Percentiles rank a stretch among this genome's conserved stretches.
These are phyloP conservation scores for Burhinus bistriatus DNA, from an alignment of 2,113 vertebrate genomes.

Conservation along the genomic window DNA sequence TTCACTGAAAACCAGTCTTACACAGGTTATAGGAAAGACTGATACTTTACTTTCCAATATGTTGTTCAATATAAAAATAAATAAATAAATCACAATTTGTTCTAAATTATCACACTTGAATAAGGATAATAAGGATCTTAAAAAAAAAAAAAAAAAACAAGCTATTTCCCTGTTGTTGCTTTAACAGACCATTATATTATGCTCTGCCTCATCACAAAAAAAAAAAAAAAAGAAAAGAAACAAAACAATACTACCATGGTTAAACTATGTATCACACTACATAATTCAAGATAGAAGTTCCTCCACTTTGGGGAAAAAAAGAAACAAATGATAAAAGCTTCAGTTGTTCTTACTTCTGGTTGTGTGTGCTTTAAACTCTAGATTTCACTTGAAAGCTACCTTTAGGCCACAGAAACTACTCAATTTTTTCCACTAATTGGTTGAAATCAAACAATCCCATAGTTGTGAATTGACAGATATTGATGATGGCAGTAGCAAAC, in stretches of 20 bases:
- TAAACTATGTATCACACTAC: not conserved
- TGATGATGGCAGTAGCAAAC: not conserved
- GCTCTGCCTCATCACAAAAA: not conserved
- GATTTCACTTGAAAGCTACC: not conserved
- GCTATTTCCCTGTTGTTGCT: not conserved
- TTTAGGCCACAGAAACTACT: not conserved
- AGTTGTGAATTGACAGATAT: not conserved
- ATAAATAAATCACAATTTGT: not conserved
- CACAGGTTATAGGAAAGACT: not conserved
- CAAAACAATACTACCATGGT: not conserved
- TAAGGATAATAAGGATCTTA: not conserved
- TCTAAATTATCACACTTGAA: not conserved
- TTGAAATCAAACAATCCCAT: not conserved
- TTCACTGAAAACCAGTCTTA: not conserved
- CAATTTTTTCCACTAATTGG: not conserved
- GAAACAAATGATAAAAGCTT: not conserved
- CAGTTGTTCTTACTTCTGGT: not conserved
- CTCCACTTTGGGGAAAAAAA: not conserved
- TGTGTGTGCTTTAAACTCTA: not conserved
- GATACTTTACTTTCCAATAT: not conserved
- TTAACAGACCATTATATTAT: not conserved
- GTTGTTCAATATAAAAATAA: not conserved
- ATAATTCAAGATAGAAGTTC: not conserved
- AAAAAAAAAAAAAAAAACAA: not conserved
- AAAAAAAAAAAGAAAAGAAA: not conserved